Percentiles rank a stretch among this genome's conserved stretches.
Evolutionary conservation across 2,797 vertebrate species (phyloP).

Genomic region (Danio albolineatus): DNA sequence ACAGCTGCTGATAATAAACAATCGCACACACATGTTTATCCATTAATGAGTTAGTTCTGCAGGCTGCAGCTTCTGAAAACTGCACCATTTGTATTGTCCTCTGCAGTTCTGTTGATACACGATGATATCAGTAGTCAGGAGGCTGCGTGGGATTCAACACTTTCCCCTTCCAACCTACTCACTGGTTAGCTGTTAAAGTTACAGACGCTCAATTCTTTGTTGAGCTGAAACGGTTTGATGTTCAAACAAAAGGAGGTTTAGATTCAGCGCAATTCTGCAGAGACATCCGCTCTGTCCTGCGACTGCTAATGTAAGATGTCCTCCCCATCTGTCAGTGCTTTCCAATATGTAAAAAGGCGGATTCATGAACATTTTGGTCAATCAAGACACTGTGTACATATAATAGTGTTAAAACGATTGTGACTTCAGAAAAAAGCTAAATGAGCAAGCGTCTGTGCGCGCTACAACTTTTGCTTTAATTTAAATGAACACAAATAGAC

Average conservation of each 20-base stretch:
- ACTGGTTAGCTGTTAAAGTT: slow-evolving; percentile 64
- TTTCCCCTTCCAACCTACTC: slow-evolving; percentile 62
- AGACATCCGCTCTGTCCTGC: slow-evolving; percentile 3
- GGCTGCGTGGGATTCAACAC: slow-evolving; percentile 66
- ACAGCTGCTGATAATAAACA: slow-evolving; percentile 21
- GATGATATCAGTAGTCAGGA: slow-evolving; percentile 65
- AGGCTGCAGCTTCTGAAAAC: slow-evolving; percentile 46
- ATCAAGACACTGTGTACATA: not conserved
- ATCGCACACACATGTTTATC: not conserved
- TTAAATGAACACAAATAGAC: no score
- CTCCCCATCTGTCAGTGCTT: slow-evolving; percentile 4
- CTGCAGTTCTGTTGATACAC: slow-evolving; percentile 52
- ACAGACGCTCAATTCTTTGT: slow-evolving; percentile 59
- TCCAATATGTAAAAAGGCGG: not conserved
- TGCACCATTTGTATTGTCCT: slow-evolving; percentile 57
- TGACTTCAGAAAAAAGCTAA: not conserved
- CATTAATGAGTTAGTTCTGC: slow-evolving; percentile 31
- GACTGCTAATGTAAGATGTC: slow-evolving; percentile 37
- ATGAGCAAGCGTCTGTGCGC: slow-evolving; percentile 1
- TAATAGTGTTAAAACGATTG: not conserved
- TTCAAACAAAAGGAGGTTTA: slow-evolving; percentile 39
- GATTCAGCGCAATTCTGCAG: slow-evolving; percentile 26
- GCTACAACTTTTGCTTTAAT: not conserved
- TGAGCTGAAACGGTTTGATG: slow-evolving; percentile 54
- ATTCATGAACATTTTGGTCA: not conserved